These are phyloP conservation scores for Nemurella pictetii DNA, from an alignment of 2,888 invertebrate genomes.

Conservation along the genomic window DNA sequence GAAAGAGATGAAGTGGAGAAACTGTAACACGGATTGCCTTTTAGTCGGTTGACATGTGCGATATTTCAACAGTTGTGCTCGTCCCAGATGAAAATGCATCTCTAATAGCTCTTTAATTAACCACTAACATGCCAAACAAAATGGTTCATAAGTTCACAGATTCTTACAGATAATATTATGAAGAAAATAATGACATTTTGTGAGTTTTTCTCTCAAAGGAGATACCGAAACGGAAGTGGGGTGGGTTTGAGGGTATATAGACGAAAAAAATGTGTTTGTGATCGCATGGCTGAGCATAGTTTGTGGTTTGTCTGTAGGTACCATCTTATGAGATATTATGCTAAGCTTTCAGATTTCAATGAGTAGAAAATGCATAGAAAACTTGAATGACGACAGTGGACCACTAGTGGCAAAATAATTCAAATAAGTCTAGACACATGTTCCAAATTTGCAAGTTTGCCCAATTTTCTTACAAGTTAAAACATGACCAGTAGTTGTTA, in stretches of 20 bases:
- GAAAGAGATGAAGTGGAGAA: conserved; percentile 2
- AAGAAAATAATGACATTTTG: background rate
- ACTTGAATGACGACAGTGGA: too few species aligned
- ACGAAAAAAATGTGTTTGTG: background rate
- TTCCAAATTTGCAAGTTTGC: too few species aligned
- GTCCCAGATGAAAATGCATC: background rate
- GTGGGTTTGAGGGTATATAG: too few species aligned
- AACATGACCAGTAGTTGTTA: too few species aligned
- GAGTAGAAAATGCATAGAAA: too few species aligned
- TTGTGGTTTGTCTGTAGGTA: too few species aligned
- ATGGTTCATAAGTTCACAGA: background rate
- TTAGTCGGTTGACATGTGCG: conserved; percentile 17
- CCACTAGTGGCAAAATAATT: too few species aligned
- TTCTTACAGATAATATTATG: background rate
- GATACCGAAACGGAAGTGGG: background rate
- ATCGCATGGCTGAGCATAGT: too few species aligned
- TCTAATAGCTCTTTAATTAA: conserved; percentile 1
- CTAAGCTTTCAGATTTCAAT: too few species aligned
- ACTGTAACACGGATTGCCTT: conserved; percentile 18
- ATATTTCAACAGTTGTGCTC: conserved; percentile 14
- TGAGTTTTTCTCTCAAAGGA: background rate
- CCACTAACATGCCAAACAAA: conserved; percentile 8
- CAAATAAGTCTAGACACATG: too few species aligned
- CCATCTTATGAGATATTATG: too few species aligned
- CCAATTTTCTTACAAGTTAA: too few species aligned